Conservation (phyloP, 2,113 vertebrate genomes). For the Paratilapia polleni region DNA sequence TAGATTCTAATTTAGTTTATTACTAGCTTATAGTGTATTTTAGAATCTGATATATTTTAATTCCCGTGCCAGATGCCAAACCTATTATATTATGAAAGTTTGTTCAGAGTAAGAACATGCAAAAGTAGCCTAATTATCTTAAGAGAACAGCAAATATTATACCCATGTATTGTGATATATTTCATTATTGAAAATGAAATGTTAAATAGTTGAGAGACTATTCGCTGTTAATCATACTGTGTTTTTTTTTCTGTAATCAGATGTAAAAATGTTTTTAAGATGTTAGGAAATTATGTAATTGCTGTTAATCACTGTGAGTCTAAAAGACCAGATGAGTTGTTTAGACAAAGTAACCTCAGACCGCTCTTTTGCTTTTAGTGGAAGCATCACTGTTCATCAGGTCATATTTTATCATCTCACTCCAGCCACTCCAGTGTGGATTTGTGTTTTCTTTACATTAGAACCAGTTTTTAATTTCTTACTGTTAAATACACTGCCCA, state of each 20-base stretch:
- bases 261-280: constrained; percentile 15
- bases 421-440: not conserved
- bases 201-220: constrained; percentile 16
- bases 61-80: constrained; percentile 53
- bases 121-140: constrained; percentile 10
- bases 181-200: constrained; percentile 47
- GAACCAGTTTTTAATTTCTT: not conserved
- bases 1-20: constrained; percentile 45
- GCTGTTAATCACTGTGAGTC: constrained; percentile 54
- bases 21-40: constrained; percentile 23
- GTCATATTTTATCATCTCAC: not conserved
- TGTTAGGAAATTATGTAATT: constrained; percentile 4
- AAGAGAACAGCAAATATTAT: constrained; percentile 1
- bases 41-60: constrained; percentile 40
- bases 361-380: not conserved
- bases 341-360: not conserved
- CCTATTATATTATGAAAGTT: constrained; percentile 11
- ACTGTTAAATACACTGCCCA: not conserved
- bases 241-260: not conserved
- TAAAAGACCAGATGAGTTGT: not conserved
- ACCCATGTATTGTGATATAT: constrained; percentile 18
- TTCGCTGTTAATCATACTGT: constrained; percentile 26
- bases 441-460: constrained; percentile 1
- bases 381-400: not conserved
- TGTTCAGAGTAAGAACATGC: constrained; percentile 9